A percentile compares a stretch with the other conserved stretches of the same genome.
Evolutionary conservation across 2,888 invertebrate species (phyloP).

Genomic region (Heliconius ethilla): DNA sequence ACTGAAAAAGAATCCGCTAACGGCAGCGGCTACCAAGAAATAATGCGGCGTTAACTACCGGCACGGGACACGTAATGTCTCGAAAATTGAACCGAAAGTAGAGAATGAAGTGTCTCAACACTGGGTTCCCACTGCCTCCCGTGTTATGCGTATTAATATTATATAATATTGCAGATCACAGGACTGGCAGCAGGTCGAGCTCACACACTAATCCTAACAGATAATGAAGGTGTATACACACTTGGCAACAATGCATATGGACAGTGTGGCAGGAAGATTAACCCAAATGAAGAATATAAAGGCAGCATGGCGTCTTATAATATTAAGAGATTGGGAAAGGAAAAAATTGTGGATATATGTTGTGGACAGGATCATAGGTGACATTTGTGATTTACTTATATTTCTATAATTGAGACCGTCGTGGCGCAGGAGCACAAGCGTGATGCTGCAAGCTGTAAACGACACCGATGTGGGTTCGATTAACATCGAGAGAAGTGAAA

Average conservation of each 20-base stretch:
- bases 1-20: background rate
- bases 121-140: no score
- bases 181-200: conserved; percentile 91
- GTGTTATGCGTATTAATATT: no score
- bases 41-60: background rate
- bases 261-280: conserved; percentile 93
- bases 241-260: conserved; percentile 97
- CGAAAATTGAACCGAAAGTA: background rate
- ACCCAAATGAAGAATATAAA: conserved; percentile 88
- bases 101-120: background rate
- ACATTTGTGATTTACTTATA: background rate
- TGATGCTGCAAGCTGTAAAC: background rate
- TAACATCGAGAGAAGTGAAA: background rate
- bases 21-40: background rate
- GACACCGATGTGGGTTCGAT: background rate
- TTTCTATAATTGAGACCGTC: background rate
- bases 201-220: conserved; percentile 90
- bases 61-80: background rate
- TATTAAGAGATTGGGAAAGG: conserved; percentile 84
- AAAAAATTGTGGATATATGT: conserved; percentile 84
- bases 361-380: conserved; percentile 97
- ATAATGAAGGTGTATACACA: conserved; percentile 89
- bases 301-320: conserved; percentile 85
- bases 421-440: background rate
- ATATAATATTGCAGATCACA: conserved; percentile 56